Conservation (phyloP, 30 jellyfish, hydroid and myxozoan species). For the Aurelia aurita region DNA sequence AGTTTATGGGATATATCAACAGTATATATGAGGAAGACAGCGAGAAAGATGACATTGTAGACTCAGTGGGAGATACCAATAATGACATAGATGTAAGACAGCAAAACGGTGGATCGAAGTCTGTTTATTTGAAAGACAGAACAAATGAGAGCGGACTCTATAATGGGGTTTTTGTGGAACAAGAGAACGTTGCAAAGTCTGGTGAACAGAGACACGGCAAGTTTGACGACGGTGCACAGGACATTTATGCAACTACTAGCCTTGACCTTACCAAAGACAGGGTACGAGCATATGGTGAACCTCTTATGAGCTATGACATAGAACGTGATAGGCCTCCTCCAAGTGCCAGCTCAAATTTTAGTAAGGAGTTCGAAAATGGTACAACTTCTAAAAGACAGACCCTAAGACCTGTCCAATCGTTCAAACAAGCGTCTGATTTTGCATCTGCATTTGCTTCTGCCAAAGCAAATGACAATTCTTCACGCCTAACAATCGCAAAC, state of each 20-base stretch:
- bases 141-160: too few relatives aligned
- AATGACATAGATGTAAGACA: neutral
- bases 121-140: too few relatives aligned
- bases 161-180: too few relatives aligned
- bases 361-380: neutral
- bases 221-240: neutral
- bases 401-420: neutral
- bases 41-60: neutral
- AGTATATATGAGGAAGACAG: constrained; percentile 9
- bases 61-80: neutral
- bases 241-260: neutral
- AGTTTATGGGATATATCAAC: neutral
- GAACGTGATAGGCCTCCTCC: neutral
- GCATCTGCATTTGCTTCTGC: neutral
- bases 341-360: neutral
- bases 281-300: constrained; percentile 9
- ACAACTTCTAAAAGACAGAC: neutral
- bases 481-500: neutral
- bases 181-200: neutral
- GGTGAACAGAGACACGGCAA: neutral
- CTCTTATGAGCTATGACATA: constrained; percentile 6
- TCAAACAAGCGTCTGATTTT: neutral
- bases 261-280: neutral
- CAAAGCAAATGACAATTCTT: neutral
- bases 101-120: too few relatives aligned